phyloP scores from a whole-genome alignment of 2,113 vertebrate species.

The Thamnophis sirtalis region DNA sequence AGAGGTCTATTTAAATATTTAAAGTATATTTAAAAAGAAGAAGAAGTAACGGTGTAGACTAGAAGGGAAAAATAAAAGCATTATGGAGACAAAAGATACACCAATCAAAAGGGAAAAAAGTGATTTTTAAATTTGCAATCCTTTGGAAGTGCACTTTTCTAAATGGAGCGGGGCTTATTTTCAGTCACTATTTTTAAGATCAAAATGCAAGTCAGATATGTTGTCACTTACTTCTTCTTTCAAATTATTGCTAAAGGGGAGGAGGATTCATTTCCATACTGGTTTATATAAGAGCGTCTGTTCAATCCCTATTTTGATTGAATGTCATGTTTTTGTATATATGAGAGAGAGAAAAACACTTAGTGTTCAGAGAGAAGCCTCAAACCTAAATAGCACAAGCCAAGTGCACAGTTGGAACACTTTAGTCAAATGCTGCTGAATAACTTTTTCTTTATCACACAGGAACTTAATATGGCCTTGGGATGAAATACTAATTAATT shows the following conservation, averaged over 20 bases:
- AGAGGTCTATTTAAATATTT: conserved; percentile 24
- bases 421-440: conserved; percentile 48
- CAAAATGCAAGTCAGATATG: not conserved
- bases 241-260: conserved; percentile 35
- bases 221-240: conserved; percentile 16
- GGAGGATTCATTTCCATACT: conserved; percentile 17
- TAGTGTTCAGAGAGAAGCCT: conserved; percentile 51
- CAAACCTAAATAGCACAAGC: conserved; percentile 30
- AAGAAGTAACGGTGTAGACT: not conserved
- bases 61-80: not conserved
- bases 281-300: not conserved
- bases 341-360: conserved; percentile 49
- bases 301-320: conserved; percentile 48
- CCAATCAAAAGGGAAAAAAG: conserved; percentile 3
- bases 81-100: conserved; percentile 18
- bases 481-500: conserved; percentile 73
- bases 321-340: conserved; percentile 48
- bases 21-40: conserved; percentile 18
- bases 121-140: not conserved
- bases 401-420: conserved; percentile 24
- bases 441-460: conserved; percentile 49
- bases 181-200: not conserved
- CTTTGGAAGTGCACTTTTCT: not conserved
- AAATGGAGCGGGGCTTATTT: not conserved
- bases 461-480: conserved; percentile 52